These are phyloP conservation scores for Callyntrura guangdongensis DNA, from an alignment of 2,888 invertebrate genomes.

Conservation along the genomic window DNA sequence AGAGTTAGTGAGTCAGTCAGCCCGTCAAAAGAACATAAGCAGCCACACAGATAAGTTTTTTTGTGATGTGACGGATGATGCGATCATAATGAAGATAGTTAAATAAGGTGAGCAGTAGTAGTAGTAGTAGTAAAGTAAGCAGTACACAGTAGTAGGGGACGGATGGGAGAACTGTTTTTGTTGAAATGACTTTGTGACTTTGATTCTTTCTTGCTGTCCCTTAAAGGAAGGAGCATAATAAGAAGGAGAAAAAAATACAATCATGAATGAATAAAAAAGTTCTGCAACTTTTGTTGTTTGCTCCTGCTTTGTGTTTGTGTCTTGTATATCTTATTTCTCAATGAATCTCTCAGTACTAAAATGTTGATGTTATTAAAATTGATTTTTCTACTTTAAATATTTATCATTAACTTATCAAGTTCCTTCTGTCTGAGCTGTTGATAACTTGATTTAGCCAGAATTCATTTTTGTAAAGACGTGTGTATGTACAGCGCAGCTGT, in stretches of 20 bases:
- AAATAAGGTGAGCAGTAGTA: constrained; percentile 14
- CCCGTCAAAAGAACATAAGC: too few relatives aligned
- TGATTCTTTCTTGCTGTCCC: constrained; percentile 11
- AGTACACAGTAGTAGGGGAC: neutral
- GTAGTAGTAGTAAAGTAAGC: neutral
- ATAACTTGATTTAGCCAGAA: too few relatives aligned
- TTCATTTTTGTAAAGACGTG: too few relatives aligned
- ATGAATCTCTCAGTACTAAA: too few relatives aligned
- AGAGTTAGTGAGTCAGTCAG: constrained; percentile 5
- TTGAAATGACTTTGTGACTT: constrained; percentile 30
- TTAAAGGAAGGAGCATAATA: constrained; percentile 37
- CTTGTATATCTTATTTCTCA: too few relatives aligned
- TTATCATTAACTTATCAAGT: too few relatives aligned
- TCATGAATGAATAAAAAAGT: constrained; percentile 1
- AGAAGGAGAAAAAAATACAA: neutral
- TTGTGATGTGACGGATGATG: constrained; percentile 46
- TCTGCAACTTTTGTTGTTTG: neutral
- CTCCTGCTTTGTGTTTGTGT: too few relatives aligned
- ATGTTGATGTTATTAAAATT: too few relatives aligned
- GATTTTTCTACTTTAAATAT: too few relatives aligned
- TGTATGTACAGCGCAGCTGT: too few relatives aligned
- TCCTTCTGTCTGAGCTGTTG: too few relatives aligned
- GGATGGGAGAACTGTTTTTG: neutral
- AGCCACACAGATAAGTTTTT: neutral
- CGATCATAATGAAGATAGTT: constrained; percentile 26